A percentile compares a stretch with the other conserved stretches of the same genome.
These are phyloP conservation scores for Aeoliscus strigatus DNA, from an alignment of 2,797 vertebrate species.

Conservation along the genomic window DNA sequence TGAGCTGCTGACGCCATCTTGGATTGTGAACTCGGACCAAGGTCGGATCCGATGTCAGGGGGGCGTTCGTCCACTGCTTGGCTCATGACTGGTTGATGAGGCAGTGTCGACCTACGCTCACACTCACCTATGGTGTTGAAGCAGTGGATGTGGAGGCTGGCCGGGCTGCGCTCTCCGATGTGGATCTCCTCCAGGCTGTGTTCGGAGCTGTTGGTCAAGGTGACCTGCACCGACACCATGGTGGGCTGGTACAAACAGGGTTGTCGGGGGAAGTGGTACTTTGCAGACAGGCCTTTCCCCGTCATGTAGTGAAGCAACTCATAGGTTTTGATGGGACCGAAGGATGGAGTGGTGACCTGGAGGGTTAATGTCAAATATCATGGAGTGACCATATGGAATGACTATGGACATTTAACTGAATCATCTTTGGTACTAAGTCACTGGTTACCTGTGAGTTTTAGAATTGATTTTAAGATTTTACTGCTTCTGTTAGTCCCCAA, in stretches of 20 bases:
- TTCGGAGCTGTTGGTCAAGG: slow-evolving; percentile 82
- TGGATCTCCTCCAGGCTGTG: slow-evolving; percentile 83
- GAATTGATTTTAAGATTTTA: too few relatives aligned
- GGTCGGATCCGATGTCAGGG: too few relatives aligned
- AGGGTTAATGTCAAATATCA: too few relatives aligned
- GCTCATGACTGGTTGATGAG: too few relatives aligned
- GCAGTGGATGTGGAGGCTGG: slow-evolving; percentile 79
- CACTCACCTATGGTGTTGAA: slow-evolving; percentile 87
- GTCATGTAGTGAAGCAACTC: slow-evolving; percentile 93
- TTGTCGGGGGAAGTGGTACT: slow-evolving; percentile 88
- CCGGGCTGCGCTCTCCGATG: slow-evolving; percentile 76
- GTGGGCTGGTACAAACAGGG: slow-evolving; percentile 79
- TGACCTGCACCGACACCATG: slow-evolving; percentile 89
- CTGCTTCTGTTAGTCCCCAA: too few relatives aligned
- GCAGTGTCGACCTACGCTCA: background rate
- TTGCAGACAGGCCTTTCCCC: slow-evolving; percentile 89
- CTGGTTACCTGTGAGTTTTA: too few relatives aligned
- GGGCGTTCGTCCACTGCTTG: too few relatives aligned
- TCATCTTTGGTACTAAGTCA: too few relatives aligned
- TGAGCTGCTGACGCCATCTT: too few relatives aligned
- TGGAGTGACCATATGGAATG: too few relatives aligned
- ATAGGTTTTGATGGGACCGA: slow-evolving; percentile 79
- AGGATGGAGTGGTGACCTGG: slow-evolving; percentile 81
- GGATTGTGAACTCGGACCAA: too few relatives aligned
- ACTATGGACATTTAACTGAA: too few relatives aligned